Evolutionary conservation across 1,140 invertebrate species (phyloP), one percentile per base, ranked within the genome.

Genomic region (Drosophila bifasciata): DNA sequence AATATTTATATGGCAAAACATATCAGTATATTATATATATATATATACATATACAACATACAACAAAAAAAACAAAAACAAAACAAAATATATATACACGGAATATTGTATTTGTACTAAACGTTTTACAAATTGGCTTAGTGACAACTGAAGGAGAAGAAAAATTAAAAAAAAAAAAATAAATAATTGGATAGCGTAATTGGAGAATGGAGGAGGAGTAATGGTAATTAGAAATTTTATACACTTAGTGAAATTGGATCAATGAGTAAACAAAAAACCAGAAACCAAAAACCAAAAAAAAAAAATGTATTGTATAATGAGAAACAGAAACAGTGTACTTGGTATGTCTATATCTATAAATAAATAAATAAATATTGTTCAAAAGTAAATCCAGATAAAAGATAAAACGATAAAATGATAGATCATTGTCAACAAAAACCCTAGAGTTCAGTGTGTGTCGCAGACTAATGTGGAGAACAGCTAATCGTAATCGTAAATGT

Each of bases 111-210:
- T 86, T 86, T 86, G 83, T 86, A 86, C 83, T 88, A 86, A 86
- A 88, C 83, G 83, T 88, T 86, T 86, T 86, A 86, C 83, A 86
- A 88, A 86, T 86, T 88, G 83, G 83, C 83, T 71, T 83, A 86
- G 77, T 71, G 66, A 81, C 41, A 75, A 50, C 49, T 36, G 25
- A 8, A 28, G 28, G 40, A 56, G n/a, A 51, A 32, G 17, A 51
- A 44, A 58, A 46, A 13, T 36, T 36, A 57, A 32, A 39, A 43
- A 15, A 4, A 58, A 57, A 50, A 16, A 60, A 60, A 25, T 58
- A 50, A 57, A 76, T 68, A 57, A 68, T 55, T 68, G 52, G 44
- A 36, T n/a, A n/a, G n/a, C n/a, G n/a, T n/a, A n/a, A n/a, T n/a
- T n/a, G n/a, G 32, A 15, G 32, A 16, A 51, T n/a, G n/a, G 39